A percentile compares a stretch with the other conserved stretches of the same genome.
phyloP scores from a whole-genome alignment of 2,113 vertebrate genomes.

The Morphnarchus princeps region DNA sequence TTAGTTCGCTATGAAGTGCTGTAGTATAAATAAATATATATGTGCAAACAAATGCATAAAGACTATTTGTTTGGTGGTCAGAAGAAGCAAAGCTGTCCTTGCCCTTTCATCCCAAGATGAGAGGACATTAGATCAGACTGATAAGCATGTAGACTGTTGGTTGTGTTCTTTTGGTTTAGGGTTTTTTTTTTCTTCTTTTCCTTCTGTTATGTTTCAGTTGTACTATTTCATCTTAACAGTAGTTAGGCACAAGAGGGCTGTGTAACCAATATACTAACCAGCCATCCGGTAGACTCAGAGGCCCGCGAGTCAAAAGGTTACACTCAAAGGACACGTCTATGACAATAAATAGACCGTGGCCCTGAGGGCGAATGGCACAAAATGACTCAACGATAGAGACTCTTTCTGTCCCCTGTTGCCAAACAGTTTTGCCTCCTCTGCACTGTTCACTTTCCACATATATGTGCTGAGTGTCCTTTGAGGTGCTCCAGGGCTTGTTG shows the following conservation, averaged over 20 bases:
- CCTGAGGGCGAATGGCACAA: background rate
- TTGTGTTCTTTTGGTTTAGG: background rate
- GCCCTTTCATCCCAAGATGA: constrained; percentile 45
- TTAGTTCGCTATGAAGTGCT: constrained; percentile 19
- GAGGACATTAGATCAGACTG: constrained; percentile 18
- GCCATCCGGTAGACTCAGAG: background rate
- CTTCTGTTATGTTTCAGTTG: background rate
- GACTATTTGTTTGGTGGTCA: constrained; percentile 21
- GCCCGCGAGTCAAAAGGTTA: background rate
- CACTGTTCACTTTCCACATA: background rate
- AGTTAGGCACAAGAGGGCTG: background rate
- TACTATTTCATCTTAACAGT: background rate
- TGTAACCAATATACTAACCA: background rate
- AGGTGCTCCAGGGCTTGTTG: background rate
- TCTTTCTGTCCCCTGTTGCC: background rate
- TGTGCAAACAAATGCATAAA: background rate
- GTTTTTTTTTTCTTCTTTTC: background rate
- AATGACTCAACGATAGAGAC: background rate
- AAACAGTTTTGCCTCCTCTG: background rate
- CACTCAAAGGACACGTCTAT: background rate
- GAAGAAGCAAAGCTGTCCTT: constrained; percentile 20
- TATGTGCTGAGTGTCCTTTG: background rate
- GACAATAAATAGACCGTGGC: background rate
- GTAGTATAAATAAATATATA: constrained; percentile 26
- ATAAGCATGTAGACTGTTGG: background rate